Percentiles rank a stretch among this genome's conserved stretches.
These are phyloP conservation scores for Eulemur mongoz DNA, from an alignment of 2,797 vertebrate species.

Conservation along the genomic window DNA sequence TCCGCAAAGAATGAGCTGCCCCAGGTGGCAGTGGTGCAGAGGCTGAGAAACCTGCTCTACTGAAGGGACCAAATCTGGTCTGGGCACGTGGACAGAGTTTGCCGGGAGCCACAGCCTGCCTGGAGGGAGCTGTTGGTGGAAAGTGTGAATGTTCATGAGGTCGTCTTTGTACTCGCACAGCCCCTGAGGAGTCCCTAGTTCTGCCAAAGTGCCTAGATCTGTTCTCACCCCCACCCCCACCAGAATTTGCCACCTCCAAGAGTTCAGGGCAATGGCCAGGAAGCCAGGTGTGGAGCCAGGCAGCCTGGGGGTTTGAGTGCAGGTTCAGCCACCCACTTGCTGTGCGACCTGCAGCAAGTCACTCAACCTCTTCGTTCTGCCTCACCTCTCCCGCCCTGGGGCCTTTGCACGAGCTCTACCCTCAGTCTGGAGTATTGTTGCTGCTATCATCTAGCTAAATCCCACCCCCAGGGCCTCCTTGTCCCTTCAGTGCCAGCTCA, in stretches of 20 bases:
- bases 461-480: not conserved
- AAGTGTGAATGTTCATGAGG: not conserved
- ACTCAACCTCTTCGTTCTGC: not conserved
- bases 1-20: too few species aligned
- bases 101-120: not conserved
- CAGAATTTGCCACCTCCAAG: not conserved
- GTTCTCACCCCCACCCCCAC: not conserved
- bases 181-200: not conserved
- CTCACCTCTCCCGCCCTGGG: not conserved
- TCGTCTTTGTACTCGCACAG: not conserved
- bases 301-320: not conserved
- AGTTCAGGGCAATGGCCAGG: not conserved
- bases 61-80: not conserved
- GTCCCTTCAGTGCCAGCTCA: not conserved
- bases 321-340: too few species aligned
- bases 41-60: not conserved
- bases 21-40: not conserved
- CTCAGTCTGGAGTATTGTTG: not conserved
- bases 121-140: not conserved
- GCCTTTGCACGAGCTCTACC: not conserved
- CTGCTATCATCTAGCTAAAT: not conserved
- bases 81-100: not conserved
- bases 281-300: not conserved
- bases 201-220: not conserved
- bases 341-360: not conserved